phyloP scores from a whole-genome alignment of 2,113 vertebrate species.

The Scomber japonicus region DNA sequence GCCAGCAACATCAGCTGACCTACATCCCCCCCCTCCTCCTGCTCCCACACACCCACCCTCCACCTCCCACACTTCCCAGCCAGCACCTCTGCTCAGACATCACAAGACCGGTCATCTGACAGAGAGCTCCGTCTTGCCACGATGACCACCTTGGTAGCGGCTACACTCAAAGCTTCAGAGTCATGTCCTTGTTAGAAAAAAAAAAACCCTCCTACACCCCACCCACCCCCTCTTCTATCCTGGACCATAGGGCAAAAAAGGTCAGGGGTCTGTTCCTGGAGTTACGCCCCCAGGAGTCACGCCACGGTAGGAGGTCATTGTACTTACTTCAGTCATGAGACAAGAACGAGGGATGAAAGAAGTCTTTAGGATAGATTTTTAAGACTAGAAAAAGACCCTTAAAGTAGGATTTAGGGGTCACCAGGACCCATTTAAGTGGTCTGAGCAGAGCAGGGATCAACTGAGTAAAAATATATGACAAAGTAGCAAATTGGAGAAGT shows the following conservation, averaged over 20 bases:
- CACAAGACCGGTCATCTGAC: conserved; percentile 82
- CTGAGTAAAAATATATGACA: neutral
- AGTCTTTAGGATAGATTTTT: neutral
- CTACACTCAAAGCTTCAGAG: conserved; percentile 13
- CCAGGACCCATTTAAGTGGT: too few relatives aligned
- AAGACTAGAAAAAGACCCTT: neutral
- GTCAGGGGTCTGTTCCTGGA: conserved; percentile 48
- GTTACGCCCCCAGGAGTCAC: neutral
- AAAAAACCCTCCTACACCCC: neutral
- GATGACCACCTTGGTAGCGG: conserved; percentile 28
- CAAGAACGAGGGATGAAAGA: neutral
- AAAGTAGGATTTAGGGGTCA: neutral
- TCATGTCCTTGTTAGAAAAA: neutral
- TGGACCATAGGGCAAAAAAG: conserved; percentile 14
- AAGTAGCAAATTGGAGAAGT: neutral
- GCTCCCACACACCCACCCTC: too few relatives aligned
- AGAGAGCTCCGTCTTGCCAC: conserved; percentile 13
- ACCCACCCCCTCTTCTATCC: neutral
- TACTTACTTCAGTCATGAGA: conserved; percentile 19
- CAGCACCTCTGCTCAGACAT: conserved; percentile 56
- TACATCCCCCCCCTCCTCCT: conserved; percentile 3
- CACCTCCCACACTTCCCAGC: neutral
- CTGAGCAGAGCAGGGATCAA: neutral
- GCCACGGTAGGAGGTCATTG: conserved; percentile 15
- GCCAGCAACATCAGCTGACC: conserved; percentile 63